These are phyloP conservation scores for Danaus melanippus DNA, from an alignment of 1,140 invertebrate species.

Conservation along the genomic window DNA sequence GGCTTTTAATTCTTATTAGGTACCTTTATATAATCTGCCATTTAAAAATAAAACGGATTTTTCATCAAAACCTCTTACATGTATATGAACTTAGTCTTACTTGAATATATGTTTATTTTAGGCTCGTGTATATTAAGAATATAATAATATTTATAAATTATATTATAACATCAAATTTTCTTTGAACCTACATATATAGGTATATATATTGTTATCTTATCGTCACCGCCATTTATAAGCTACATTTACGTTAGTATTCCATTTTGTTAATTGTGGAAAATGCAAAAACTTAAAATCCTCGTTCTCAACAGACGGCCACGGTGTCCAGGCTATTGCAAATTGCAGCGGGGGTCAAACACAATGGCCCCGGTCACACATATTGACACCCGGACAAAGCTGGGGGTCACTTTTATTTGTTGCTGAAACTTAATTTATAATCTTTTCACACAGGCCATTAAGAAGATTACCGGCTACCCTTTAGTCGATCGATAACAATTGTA, in stretches of 20 bases:
- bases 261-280: conserved; percentile 13
- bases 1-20: no score
- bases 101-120: no score
- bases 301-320: conserved; percentile 38
- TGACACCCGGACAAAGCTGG: conserved; percentile 62
- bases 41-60: no score
- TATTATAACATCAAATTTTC: no score
- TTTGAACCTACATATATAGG: no score
- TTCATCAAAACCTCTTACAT: no score
- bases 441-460: conserved; percentile 70
- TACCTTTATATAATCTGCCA: no score
- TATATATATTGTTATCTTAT: no score
- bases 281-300: conserved; percentile 42
- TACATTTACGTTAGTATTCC: not conserved
- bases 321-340: conserved; percentile 56
- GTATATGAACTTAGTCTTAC: no score
- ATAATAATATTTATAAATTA: no score
- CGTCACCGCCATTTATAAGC: no score
- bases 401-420: conserved; percentile 72
- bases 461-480: conserved; percentile 70
- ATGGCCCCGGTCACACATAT: conserved; percentile 64
- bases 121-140: no score
- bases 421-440: conserved; percentile 73
- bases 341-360: conserved; percentile 63
- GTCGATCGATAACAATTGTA: conserved; percentile 58